These are phyloP conservation scores for Desoria tigrina DNA, from an alignment of 2,888 invertebrate genomes.

Conservation along the genomic window DNA sequence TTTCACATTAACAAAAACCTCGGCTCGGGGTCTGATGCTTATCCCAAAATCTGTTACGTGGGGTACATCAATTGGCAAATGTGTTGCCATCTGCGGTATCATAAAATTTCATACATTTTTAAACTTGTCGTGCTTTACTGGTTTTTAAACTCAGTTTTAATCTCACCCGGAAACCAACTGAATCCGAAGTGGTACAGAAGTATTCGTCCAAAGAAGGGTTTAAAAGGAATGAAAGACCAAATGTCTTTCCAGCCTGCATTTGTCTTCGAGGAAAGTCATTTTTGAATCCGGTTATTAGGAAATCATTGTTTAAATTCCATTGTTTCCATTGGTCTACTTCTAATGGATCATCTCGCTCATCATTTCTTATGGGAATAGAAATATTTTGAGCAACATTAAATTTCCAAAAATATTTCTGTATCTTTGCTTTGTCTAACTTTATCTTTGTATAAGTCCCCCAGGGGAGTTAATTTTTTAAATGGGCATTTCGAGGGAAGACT, in stretches of 20 bases:
- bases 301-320: background rate
- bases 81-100: slow-evolving; percentile 7
- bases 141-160: too few species aligned
- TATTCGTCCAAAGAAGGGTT: slow-evolving; percentile 37
- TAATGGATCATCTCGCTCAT: background rate
- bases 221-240: slow-evolving; percentile 34
- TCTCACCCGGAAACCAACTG: slow-evolving; percentile 32
- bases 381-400: too few species aligned
- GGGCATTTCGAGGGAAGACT: too few species aligned
- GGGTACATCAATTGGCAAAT: slow-evolving; percentile 1
- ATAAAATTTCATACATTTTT: too few species aligned
- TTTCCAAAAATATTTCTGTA: too few species aligned
- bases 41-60: slow-evolving; percentile 29
- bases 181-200: slow-evolving; percentile 37
- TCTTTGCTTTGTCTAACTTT: too few species aligned
- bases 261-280: slow-evolving; percentile 27
- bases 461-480: too few species aligned
- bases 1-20: slow-evolving; percentile 29
- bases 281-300: background rate
- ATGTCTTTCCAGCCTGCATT: slow-evolving; percentile 33
- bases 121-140: too few species aligned
- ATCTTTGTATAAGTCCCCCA: too few species aligned
- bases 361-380: slow-evolving; percentile 1
- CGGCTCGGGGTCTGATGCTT: slow-evolving; percentile 26
- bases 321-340: slow-evolving; percentile 6